Evolutionary conservation across 2,113 vertebrate genomes (phyloP), one percentile per base, ranked within the genome.

Genomic region (Trogon melanurus): DNA sequence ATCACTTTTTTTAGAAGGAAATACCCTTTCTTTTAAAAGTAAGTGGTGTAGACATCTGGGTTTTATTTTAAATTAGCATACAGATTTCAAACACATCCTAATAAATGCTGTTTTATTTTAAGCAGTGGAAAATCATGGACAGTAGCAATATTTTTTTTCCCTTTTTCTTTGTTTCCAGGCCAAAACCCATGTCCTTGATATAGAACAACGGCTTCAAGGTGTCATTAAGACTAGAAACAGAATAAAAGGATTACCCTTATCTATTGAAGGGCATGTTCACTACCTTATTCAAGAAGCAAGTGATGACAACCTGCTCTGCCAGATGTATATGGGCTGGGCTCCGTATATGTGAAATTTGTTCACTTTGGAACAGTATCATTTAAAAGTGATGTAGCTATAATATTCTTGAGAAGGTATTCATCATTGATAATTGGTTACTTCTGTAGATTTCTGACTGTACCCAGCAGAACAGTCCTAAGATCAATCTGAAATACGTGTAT

Each of bases 281-380:
- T 99, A 99, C 97, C 99, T 99, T 70, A 99, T 99, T 96, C 99
- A 99, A 90, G 99, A 99, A 97, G 98, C 99, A 89, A 99, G 98
- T 15, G 98, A 99, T 65, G 99, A 99, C 89, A 99, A 99, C 61
- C 97, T 99, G 93, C 98, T 99, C 25, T 99, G 99, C 95, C 99
- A 99, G 93, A 99, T 99, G 99, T 99, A 99, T 86, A 98, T 99
- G 95, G 99, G 99, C 60, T 99, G 99, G 99, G 99, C 99, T 34
- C 99, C 99, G 13, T 99, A 99, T 92, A 98, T 99, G 97, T 99
- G 97, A 98, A 83, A 36, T 50, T 13, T 23, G 7, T 74, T 92
- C 29, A 6, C 26, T 78, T 78, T 54, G 65, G 60, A 81, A 50
- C 1, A 2, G 18, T 36, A 53, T 17, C 15, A 30, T 79, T 80